phyloP scores from a whole-genome alignment of 2,797 vertebrate species.

The Kryptolebias ocellatus region DNA sequence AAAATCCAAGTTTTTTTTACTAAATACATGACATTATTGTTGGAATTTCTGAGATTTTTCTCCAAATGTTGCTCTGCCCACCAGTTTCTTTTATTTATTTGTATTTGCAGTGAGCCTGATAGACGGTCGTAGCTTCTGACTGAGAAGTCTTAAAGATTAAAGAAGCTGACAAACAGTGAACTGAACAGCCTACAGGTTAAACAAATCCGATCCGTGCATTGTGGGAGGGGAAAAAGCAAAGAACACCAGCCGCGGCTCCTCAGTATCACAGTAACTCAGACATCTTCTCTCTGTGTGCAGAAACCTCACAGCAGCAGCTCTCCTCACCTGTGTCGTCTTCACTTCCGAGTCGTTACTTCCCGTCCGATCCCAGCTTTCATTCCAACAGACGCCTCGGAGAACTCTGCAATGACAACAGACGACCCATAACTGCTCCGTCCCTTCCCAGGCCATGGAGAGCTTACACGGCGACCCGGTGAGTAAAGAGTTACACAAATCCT shows the following conservation, averaged over 20 bases:
- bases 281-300: conserved; percentile 7
- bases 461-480: conserved; percentile 12
- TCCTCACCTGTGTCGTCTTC: conserved; percentile 56
- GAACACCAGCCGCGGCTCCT: conserved; percentile 27
- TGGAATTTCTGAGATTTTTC: too few relatives aligned
- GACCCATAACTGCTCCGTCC: conserved; percentile 30
- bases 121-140: too few relatives aligned
- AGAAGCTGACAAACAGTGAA: not conserved
- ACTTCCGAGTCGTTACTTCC: conserved; percentile 24
- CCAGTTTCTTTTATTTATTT: too few relatives aligned
- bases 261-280: conserved; percentile 19
- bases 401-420: conserved; percentile 66
- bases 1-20: too few relatives aligned
- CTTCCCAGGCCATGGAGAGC: conserved; percentile 29
- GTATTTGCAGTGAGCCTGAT: too few relatives aligned
- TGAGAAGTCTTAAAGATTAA: not conserved
- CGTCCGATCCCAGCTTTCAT: conserved; percentile 44
- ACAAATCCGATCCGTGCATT: conserved; percentile 49
- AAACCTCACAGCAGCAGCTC: conserved; percentile 2
- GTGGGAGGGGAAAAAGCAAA: conserved; percentile 52
- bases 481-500: conserved; percentile 37
- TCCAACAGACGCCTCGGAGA: conserved; percentile 38
- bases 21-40: too few relatives aligned
- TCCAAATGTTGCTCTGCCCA: too few relatives aligned
- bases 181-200: not conserved